phyloP scores from a whole-genome alignment of 2,113 vertebrate species.

The Carassius auratus region DNA sequence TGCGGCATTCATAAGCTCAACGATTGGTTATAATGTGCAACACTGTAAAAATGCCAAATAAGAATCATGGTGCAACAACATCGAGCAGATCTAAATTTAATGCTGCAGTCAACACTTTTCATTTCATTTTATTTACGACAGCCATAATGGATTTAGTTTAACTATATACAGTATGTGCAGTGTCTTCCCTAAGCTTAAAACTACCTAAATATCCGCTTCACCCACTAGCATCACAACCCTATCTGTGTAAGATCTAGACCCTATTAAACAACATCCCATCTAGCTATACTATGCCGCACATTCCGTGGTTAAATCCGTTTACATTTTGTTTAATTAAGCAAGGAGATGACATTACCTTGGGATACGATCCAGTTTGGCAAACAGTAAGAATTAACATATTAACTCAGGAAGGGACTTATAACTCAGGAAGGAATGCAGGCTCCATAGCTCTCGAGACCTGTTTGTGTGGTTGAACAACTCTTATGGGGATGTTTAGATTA shows the following conservation, averaged over 20 bases:
- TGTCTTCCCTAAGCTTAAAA: too few relatives aligned
- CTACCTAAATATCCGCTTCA: not conserved
- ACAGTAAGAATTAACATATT: constrained; percentile 15
- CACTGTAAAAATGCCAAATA: too few relatives aligned
- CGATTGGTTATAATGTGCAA: too few relatives aligned
- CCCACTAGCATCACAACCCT: not conserved
- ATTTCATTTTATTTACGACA: too few relatives aligned
- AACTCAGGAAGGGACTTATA: constrained; percentile 30
- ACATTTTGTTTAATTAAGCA: constrained; percentile 25
- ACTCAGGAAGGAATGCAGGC: constrained; percentile 37
- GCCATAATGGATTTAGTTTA: too few relatives aligned
- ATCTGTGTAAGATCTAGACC: not conserved
- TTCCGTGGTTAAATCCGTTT: not conserved
- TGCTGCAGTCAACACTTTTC: too few relatives aligned
- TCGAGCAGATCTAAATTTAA: too few relatives aligned
- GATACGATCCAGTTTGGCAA: constrained; percentile 21
- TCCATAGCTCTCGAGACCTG: not conserved
- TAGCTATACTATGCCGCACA: not conserved
- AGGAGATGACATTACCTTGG: constrained; percentile 14
- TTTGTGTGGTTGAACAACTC: constrained; percentile 1
- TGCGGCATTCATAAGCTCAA: too few relatives aligned
- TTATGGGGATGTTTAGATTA: constrained; percentile 19
- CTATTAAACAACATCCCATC: not conserved
- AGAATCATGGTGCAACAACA: too few relatives aligned
- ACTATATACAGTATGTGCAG: too few relatives aligned